Evolutionary conservation across 2,888 invertebrate genomes (phyloP), one percentile per base, ranked within the genome.

Genomic region (Bellardia pandia): DNA sequence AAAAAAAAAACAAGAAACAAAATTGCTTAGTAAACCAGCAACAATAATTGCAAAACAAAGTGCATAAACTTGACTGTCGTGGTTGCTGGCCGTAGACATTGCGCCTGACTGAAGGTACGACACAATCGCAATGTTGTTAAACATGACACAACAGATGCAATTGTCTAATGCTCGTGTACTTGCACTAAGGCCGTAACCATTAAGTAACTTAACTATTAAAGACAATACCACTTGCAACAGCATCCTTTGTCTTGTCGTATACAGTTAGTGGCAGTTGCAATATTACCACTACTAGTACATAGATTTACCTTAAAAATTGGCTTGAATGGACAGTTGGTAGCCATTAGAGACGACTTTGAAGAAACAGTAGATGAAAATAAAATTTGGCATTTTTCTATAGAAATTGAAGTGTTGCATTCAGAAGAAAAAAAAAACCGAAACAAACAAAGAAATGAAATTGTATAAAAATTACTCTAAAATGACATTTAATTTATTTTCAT

Each of bases 401-500:
- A 81, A 82, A 81, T 82, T 82, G 69, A 87, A 87, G 85, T 80
- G 83, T 66, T 76, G 79, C 69, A 62, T 78, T 56, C 23, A 62
- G 62, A 62, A 51, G 30, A 11, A 66, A 64, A 51, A 45, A 16
- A 9, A 1, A n/a, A 3, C 3, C 3, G 42, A 40, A 48, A 53
- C 13, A 51, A 48, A 64, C 16, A 66, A 42, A 75, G 42, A 69
- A 85, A 85, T 64, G 37, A 51, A 76, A 81, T 69, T 82, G 77
- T 78, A 78, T 23, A 82, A 64, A 82, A 87, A 85, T 87, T 82
- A 82, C 85, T 85, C 56, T 60, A 81, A 85, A 87, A 87, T 85
- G 85, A 82, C 85, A 85, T 85, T 87, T 87, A 85, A 85, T 87
- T 87, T 85, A 79, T 87, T 87, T 85, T 85, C 78, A 82, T 87